A percentile compares a stretch with the other conserved stretches of the same genome.
These are phyloP conservation scores for Boloria euphrosyne DNA, from an alignment of 2,888 invertebrate genomes.

Conservation along the genomic window DNA sequence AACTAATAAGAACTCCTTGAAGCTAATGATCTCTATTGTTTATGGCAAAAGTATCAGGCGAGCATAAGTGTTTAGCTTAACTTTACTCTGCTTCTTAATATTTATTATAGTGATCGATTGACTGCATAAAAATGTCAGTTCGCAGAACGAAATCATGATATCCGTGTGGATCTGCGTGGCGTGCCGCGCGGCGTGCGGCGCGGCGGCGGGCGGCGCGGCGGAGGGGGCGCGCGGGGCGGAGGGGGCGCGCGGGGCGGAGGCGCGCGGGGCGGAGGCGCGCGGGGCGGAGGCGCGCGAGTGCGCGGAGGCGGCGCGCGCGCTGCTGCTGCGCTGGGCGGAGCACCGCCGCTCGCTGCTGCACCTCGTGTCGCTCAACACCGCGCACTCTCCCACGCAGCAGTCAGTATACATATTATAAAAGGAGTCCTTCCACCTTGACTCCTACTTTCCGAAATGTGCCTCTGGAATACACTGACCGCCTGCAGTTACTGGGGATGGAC, in stretches of 20 bases:
- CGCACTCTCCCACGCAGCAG: constrained; percentile 53
- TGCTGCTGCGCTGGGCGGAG: constrained; percentile 55
- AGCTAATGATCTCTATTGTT: too few species aligned
- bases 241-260: constrained; percentile 26
- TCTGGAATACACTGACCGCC: too few species aligned
- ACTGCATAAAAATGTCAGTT: constrained; percentile 46
- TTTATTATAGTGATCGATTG: not conserved
- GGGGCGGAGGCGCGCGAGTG: constrained; percentile 32
- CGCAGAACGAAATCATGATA: constrained; percentile 58
- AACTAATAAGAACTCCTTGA: too few species aligned
- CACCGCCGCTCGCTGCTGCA: constrained; percentile 56
- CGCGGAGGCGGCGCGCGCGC: constrained; percentile 35
- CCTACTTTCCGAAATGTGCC: too few species aligned
- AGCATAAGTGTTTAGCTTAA: too few species aligned
- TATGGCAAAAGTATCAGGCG: too few species aligned
- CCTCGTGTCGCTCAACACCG: constrained; percentile 55
- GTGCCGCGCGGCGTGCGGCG: constrained; percentile 53
- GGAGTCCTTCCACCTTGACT: too few species aligned
- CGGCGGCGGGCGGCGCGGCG: constrained; percentile 32
- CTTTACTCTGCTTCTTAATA: not conserved
- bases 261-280: constrained; percentile 13
- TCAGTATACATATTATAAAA: too few species aligned
- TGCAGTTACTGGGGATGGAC: too few species aligned
- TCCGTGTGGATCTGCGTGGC: constrained; percentile 64
- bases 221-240: constrained; percentile 40